Conservation (phyloP, 1,140 invertebrate genomes). For the Drosophila pseudoobscura region DNA sequence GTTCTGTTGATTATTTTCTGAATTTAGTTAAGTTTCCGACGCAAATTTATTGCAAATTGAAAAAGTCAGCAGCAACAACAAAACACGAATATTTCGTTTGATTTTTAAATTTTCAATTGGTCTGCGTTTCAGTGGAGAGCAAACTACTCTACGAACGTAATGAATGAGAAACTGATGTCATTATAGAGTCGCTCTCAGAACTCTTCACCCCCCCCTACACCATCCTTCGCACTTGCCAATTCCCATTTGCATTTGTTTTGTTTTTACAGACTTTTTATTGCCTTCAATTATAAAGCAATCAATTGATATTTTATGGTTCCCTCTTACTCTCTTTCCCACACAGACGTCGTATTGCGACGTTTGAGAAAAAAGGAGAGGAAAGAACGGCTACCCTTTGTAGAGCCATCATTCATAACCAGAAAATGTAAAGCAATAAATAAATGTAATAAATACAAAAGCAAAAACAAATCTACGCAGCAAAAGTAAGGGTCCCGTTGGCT, state of each 20-base stretch:
- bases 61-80: constrained; percentile 9
- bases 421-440: too few relatives aligned
- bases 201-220: too few relatives aligned
- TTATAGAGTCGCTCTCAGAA: constrained; percentile 12
- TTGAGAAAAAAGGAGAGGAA: too few relatives aligned
- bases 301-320: constrained; percentile 46
- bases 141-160: constrained; percentile 8
- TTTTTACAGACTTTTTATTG: constrained; percentile 39
- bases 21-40: constrained; percentile 29
- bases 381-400: too few relatives aligned
- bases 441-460: too few relatives aligned
- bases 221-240: too few relatives aligned
- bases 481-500: too few relatives aligned
- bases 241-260: constrained; percentile 24
- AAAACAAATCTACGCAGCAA: too few relatives aligned
- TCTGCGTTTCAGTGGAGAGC: background rate
- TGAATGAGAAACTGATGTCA: constrained; percentile 38
- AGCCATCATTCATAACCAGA: too few relatives aligned
- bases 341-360: too few relatives aligned
- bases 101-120: constrained; percentile 46
- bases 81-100: constrained; percentile 7
- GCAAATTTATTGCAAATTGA: constrained; percentile 41
- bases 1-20: too few relatives aligned
- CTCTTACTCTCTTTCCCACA: too few relatives aligned
- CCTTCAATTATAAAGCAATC: constrained; percentile 58